These are phyloP conservation scores for Pocota personata DNA, from an alignment of 2,888 invertebrate genomes.

Conservation along the genomic window DNA sequence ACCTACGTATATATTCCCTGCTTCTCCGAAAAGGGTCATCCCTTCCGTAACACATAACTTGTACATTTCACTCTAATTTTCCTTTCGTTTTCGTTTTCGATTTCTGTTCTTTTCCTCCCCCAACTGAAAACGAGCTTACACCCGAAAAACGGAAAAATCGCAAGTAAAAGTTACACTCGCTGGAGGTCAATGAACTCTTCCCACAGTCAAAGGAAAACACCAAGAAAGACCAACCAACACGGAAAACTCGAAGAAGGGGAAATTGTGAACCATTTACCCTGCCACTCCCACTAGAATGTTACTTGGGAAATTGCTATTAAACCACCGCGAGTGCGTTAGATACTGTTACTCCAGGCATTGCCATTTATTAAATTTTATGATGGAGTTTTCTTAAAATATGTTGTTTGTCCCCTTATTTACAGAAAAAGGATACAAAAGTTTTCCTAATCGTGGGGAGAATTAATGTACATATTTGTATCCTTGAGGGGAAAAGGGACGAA, in stretches of 20 bases:
- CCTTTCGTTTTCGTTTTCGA: constrained; percentile 12
- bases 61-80: constrained; percentile 17
- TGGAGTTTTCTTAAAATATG: constrained; percentile 5
- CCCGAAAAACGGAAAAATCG: constrained; percentile 35
- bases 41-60: constrained; percentile 33
- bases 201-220: constrained; percentile 32
- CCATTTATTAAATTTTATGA: constrained; percentile 27
- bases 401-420: constrained; percentile 28
- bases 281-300: constrained; percentile 61
- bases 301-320: constrained; percentile 50
- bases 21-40: constrained; percentile 5
- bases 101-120: constrained; percentile 31
- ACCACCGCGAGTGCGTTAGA: not conserved
- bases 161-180: constrained; percentile 41
- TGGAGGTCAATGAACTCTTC: constrained; percentile 59
- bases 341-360: not conserved
- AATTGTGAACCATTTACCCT: constrained; percentile 23
- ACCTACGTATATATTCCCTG: not conserved
- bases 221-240: constrained; percentile 3
- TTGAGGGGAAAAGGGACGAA: not conserved
- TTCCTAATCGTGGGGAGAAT: not conserved
- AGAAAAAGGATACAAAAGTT: not conserved
- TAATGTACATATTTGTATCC: not conserved
- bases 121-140: constrained; percentile 48
- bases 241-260: constrained; percentile 23